Evolutionary conservation across 2,113 vertebrate species (phyloP).

Genomic region (Oncorhynchus tshawytscha): DNA sequence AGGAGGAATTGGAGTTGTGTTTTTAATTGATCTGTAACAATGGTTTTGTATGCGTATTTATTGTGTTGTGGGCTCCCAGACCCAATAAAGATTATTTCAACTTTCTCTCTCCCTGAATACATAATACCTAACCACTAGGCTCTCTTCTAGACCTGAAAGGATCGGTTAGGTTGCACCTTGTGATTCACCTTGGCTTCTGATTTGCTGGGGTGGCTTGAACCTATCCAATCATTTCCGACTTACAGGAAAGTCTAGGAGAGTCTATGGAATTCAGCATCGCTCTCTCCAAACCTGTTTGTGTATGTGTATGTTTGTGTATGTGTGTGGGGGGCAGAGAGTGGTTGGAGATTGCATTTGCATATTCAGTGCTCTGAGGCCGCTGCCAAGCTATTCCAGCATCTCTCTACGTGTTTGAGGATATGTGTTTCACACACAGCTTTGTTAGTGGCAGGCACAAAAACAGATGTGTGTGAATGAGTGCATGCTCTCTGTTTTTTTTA

Average conservation of each 20-base stretch:
- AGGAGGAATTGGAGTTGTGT: too few species aligned
- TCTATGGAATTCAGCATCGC: not conserved
- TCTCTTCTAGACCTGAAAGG: too few species aligned
- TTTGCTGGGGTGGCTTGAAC: not conserved
- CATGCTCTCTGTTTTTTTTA: too few species aligned
- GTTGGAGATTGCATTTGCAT: slow-evolving; percentile 38
- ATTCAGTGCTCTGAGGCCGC: slow-evolving; percentile 3
- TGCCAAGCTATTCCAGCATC: not conserved
- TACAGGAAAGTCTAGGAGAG: too few species aligned
- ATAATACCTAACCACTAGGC: too few species aligned
- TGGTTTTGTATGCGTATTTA: too few species aligned
- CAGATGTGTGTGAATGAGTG: slow-evolving; percentile 8
- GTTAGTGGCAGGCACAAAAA: not conserved
- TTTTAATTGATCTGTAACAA: too few species aligned
- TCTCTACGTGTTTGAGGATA: not conserved
- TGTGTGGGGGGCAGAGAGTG: not conserved
- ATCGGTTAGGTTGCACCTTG: too few species aligned
- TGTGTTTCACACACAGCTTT: not conserved
- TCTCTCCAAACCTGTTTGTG: slow-evolving; percentile 1
- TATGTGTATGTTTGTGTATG: not conserved
- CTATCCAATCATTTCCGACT: too few species aligned
- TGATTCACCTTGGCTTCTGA: not conserved
- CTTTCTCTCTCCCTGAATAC: slow-evolving; percentile 7
- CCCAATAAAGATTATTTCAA: too few species aligned
- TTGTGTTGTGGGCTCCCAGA: too few species aligned